Evolutionary conservation across 2,888 invertebrate genomes (phyloP), one percentile per base, ranked within the genome.

Genomic region (Venusia cambrica): DNA sequence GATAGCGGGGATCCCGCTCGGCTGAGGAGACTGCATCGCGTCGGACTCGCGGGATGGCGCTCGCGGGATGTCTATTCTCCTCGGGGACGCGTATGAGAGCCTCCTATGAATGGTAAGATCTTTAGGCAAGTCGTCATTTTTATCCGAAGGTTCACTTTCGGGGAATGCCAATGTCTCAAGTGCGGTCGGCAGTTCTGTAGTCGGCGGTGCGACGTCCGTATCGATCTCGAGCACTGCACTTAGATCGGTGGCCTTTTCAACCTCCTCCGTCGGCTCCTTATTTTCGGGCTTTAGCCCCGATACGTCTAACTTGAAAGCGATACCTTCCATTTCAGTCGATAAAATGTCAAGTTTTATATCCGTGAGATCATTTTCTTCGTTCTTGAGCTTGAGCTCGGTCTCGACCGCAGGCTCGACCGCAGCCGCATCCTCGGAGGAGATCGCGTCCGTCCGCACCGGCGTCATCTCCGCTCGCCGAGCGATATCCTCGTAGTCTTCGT

Each of bases 1-100:
- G 20, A 93, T 89, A 16, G 91, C 91, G 11, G 92, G 92, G 34
- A 92, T 90, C 8, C 92, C 92, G 51, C 92, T 92, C 2, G 92
- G 92, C 54, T 92, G 92, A 2, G 93, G 92, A 3, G 93, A 93
- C 64, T 92, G 92, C 62, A 92, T 89, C 15, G 92, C 90, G 64
- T 92, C 92, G 1, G 92, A 92, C 54, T 90, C 92, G 42, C 92
- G 88, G 1, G 92, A 92, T 3, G 90, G 89, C 3, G 92, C 91
- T 38, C 92, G 78, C 22, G 87, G 87, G 51, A 83, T 72, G 5
- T 87, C 87, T 48, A 80, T 78, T 49, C 87, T 72, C 41, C 80
- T 64, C 25, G 81, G 85, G 26, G 88, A 88, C 43, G 78, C 74
- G 51, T 87, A 79, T 43, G 72, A 83, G 50, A 62, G 51, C 56